A percentile compares a stretch with the other conserved stretches of the same genome.
These are phyloP conservation scores for Oxytorus armatus DNA, from an alignment of 2,888 invertebrate genomes.

Conservation along the genomic window DNA sequence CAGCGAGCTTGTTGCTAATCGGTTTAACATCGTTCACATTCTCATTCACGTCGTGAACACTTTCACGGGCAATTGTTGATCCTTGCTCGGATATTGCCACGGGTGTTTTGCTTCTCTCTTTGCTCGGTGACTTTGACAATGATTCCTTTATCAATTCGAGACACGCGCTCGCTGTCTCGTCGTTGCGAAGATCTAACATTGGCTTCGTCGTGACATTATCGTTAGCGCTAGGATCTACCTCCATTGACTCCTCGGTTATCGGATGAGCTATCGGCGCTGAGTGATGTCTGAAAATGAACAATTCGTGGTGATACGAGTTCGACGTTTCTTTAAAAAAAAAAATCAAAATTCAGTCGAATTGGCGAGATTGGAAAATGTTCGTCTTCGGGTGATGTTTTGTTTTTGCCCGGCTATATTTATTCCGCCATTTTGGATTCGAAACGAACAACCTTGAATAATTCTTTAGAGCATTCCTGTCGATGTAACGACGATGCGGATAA, in stretches of 20 bases:
- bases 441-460: too few species aligned
- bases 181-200: constrained; percentile 72
- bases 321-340: background rate
- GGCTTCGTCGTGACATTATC: constrained; percentile 70
- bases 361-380: background rate
- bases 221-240: constrained; percentile 73
- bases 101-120: constrained; percentile 83
- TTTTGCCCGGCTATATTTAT: too few species aligned
- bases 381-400: too few species aligned
- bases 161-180: constrained; percentile 82
- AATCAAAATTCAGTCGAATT: background rate
- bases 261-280: constrained; percentile 80
- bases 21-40: constrained; percentile 60
- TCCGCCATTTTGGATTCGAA: too few species aligned
- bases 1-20: constrained; percentile 68
- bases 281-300: constrained; percentile 75
- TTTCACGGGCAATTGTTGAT: constrained; percentile 74
- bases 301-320: background rate
- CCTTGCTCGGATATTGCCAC: constrained; percentile 74
- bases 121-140: constrained; percentile 81
- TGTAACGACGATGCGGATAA: too few species aligned
- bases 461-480: too few species aligned
- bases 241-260: constrained; percentile 80
- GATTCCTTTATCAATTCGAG: constrained; percentile 84
- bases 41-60: constrained; percentile 62